These are phyloP conservation scores for Erethizon dorsatum DNA, from an alignment of 2,797 vertebrate species.

Conservation along the genomic window DNA sequence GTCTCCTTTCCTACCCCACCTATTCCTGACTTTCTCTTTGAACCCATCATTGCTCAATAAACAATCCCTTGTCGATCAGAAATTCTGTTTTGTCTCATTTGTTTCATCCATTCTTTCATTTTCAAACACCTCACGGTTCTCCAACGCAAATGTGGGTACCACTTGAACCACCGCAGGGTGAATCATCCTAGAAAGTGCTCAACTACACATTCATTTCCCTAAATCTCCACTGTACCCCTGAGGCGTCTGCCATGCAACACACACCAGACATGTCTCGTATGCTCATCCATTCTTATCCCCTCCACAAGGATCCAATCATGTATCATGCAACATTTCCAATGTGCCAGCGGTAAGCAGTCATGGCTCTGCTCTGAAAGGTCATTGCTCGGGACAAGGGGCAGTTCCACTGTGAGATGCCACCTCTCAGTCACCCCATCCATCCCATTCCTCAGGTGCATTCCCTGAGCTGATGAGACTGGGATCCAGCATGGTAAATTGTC, in stretches of 20 bases:
- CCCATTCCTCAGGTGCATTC: neutral
- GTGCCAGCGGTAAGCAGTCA: too few species aligned
- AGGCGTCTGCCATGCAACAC: neutral
- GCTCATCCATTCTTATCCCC: neutral
- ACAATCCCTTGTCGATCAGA: neutral
- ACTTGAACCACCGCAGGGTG: too few species aligned
- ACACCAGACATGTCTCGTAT: neutral
- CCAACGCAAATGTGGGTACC: neutral
- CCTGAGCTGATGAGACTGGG: too few species aligned
- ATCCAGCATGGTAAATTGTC: neutral
- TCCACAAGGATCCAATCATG: neutral
- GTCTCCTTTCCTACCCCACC: neutral
- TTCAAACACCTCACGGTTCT: neutral
- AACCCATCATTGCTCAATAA: neutral
- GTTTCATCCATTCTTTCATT: neutral
- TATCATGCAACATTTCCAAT: too few species aligned
- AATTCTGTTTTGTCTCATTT: neutral
- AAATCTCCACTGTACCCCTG: neutral
- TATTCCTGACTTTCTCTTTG: neutral
- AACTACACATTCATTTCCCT: too few species aligned
- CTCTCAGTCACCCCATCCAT: neutral
- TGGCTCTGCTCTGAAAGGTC: neutral
- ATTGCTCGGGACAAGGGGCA: too few species aligned
- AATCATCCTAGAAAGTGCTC: neutral
- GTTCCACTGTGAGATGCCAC: neutral